These are phyloP conservation scores for Neotoma lepida DNA, from an alignment of 2,113 vertebrate genomes.

Conservation along the genomic window DNA sequence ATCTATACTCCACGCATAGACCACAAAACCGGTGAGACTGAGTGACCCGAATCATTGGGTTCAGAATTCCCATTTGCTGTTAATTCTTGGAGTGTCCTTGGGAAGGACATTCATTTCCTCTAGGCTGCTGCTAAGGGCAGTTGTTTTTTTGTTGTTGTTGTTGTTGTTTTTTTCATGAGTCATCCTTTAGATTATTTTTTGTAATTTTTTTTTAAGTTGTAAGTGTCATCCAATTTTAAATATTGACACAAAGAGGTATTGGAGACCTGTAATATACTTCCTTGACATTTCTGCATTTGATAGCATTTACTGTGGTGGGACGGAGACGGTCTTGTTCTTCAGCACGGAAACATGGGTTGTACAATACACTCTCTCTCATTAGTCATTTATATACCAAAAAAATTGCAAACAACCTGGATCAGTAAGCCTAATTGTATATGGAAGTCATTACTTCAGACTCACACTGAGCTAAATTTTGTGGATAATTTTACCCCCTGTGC, in stretches of 20 bases:
- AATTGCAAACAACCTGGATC: slow-evolving; percentile 46
- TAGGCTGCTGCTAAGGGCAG: not conserved
- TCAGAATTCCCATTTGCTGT: not conserved
- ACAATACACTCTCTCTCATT: not conserved
- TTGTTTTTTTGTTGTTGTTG: not conserved
- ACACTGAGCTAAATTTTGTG: slow-evolving; percentile 63
- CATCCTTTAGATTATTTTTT: not conserved
- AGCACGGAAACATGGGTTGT: slow-evolving; percentile 2
- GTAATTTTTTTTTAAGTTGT: slow-evolving; percentile 5
- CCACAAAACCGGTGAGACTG: not conserved
- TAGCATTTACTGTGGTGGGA: not conserved
- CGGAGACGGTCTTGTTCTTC: slow-evolving; percentile 7
- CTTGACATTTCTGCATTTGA: slow-evolving; percentile 14
- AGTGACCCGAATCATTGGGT: not conserved
- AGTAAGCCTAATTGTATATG: slow-evolving; percentile 55
- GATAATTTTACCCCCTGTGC: slow-evolving; percentile 64
- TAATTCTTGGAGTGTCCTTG: not conserved
- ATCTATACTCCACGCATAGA: not conserved
- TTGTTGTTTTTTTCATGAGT: not conserved
- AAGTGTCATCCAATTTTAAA: not conserved
- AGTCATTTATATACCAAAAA: slow-evolving; percentile 40
- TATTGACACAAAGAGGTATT: not conserved
- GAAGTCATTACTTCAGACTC: slow-evolving; percentile 70
- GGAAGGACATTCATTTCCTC: slow-evolving; percentile 21
- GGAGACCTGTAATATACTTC: not conserved